Evolutionary conservation across 1,140 invertebrate genomes (phyloP), one percentile per base, ranked within the genome.

Genomic region (Chlorops oryzae): DNA sequence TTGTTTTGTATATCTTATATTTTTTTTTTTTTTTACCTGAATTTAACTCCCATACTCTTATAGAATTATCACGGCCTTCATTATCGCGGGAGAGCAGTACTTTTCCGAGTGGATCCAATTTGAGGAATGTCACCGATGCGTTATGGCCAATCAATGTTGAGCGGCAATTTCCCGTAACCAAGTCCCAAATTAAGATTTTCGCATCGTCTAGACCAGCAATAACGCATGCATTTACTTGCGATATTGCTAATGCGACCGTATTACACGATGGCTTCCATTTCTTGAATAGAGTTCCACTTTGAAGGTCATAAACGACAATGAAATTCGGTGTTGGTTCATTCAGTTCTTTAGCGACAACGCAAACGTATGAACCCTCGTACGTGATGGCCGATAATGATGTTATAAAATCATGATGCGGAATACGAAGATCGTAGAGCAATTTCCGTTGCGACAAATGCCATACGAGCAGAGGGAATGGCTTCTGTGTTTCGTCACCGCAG

Each of bases 401-500:
- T 55, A 90, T 76, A 72, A 92, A 92, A 73, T 93, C 89, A 67
- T 93, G 89, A 65, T 90, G 87, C 2, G 87, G 85, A 67, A 92
- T 90, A 38, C 89, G 74, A 46, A 93, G 76, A 74, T 93, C 90
- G 63, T 93, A 91, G 5, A 92, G 73, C 41, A 93, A 72, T 71
- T 92, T 92, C 17, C 87, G 76, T 18, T 87, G 87, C 22, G 84
- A 80, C 45, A 93, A 73, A 63, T 90, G 88, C 90, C 90, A 93
- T 6, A 91, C 89, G 10, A 93, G 79, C 52, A 93, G 75, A 0
- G 90, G 89, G 69, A 90, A 92, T 5, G 89, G 89, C 71, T 92
- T 92, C 73, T 92, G 89, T 1, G 88, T 91, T 75, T 92, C 90
- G 71, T 93, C 90, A 3, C 90, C 90, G 69, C 90, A 93, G 6